Evolutionary conservation across 2,888 invertebrate genomes (phyloP).

Genomic region (Platerodrilus igneus): DNA sequence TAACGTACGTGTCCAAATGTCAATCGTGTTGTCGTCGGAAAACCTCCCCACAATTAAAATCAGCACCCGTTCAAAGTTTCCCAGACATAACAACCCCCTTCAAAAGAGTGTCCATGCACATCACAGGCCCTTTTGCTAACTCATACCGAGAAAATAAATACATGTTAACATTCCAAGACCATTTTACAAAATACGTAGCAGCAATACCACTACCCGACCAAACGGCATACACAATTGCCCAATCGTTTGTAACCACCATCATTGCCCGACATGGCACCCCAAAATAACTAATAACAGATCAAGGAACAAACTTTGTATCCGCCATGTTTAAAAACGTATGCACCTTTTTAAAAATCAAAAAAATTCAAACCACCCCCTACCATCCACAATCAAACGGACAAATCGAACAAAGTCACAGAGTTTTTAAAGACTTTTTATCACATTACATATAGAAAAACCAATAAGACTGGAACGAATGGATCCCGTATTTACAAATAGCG

Average conservation of each 20-base stretch:
- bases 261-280: slow-evolving; percentile 33
- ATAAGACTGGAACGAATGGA: slow-evolving; percentile 32
- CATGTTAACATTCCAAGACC: slow-evolving; percentile 33
- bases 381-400: slow-evolving; percentile 35
- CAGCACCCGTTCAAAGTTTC: slow-evolving; percentile 27
- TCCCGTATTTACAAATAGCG: slow-evolving; percentile 32
- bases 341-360: slow-evolving; percentile 27
- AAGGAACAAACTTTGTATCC: slow-evolving; percentile 32
- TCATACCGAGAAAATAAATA: slow-evolving; percentile 30
- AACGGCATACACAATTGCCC: slow-evolving; percentile 30
- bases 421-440: slow-evolving; percentile 31
- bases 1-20: slow-evolving; percentile 27
- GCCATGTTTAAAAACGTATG: slow-evolving; percentile 31
- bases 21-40: slow-evolving; percentile 31
- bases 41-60: slow-evolving; percentile 24
- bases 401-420: slow-evolving; percentile 34
- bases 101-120: slow-evolving; percentile 29
- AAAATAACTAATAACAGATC: slow-evolving; percentile 32
- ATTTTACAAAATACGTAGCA: slow-evolving; percentile 32
- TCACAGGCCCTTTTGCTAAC: slow-evolving; percentile 32
- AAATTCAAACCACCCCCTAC: slow-evolving; percentile 32
- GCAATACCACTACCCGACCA: slow-evolving; percentile 33
- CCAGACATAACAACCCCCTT: slow-evolving; percentile 24
- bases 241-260: slow-evolving; percentile 28
- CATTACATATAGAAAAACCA: slow-evolving; percentile 30